Conservation (phyloP, 2,797 vertebrate genomes). For the Lagocephalus sceleratus region DNA sequence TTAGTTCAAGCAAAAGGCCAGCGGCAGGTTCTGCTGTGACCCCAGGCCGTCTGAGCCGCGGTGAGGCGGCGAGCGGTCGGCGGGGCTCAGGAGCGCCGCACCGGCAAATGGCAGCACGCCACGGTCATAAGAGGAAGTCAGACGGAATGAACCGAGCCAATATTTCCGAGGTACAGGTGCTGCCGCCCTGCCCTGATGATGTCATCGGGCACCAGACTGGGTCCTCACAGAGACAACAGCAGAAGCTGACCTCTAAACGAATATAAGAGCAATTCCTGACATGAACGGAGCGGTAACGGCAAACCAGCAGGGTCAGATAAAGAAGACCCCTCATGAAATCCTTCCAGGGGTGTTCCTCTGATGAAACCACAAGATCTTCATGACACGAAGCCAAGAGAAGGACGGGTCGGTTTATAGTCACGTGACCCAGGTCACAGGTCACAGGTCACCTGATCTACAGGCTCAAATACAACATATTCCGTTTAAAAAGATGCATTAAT, state of each 20-base stretch:
- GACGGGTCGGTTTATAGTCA: too few species aligned
- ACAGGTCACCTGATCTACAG: neutral
- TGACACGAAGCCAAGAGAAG: too few species aligned
- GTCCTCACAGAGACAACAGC: too few species aligned
- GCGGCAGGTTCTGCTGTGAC: conserved; percentile 38
- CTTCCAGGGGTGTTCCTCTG: too few species aligned
- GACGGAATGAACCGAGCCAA: neutral
- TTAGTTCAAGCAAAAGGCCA: conserved; percentile 59
- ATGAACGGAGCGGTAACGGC: too few species aligned
- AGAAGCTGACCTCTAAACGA: too few species aligned
- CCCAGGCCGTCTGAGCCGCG: conserved; percentile 29
- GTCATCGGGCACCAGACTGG: neutral
- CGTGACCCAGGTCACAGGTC: too few species aligned
- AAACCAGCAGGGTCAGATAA: too few species aligned
- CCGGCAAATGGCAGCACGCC: neutral
- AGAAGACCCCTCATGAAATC: too few species aligned
- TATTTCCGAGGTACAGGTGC: neutral
- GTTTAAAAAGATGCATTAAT: neutral
- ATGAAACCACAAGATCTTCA: too few species aligned
- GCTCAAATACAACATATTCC: neutral
- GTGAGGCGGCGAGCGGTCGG: conserved; percentile 33
- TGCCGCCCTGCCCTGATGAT: neutral
- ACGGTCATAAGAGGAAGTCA: neutral
- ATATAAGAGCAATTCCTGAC: too few species aligned
- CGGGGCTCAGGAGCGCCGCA: conserved; percentile 4